Evolutionary conservation across 2,888 invertebrate genomes (phyloP), one percentile per base, ranked within the genome.

Genomic region (Phorcus lineatus): DNA sequence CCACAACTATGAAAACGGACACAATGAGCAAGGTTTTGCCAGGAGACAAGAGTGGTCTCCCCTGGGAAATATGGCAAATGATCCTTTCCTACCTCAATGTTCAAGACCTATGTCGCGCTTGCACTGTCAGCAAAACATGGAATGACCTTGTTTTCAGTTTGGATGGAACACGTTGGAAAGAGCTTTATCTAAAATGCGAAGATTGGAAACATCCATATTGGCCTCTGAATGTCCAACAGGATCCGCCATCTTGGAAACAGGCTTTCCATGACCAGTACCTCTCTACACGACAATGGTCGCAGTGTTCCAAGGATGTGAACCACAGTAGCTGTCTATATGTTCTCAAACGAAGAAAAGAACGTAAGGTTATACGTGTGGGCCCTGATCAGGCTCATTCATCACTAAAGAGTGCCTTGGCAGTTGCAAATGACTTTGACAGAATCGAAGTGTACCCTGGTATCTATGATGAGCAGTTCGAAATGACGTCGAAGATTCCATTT

Each of bases 381-480:
- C 83, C 88, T 7, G 87, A 86, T 1, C 82, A 85, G 40, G 88
- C 89, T 57, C 87, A 89, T 78, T 83, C 86, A 28, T 87, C 87
- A 4, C 82, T 91, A 74, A 89, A 89, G 80, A 86, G 88, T 82
- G 91, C 91, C 7, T 81, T 91, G 7, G 84, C 87, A 11, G 87
- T 89, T 13, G 91, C 90, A 1, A 86, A 86, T 82, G 89, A 88
- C 55, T 91, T 90, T 77, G 91, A 91, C 77, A 86, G 87, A 75
- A 90, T 91, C 74, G 82, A 89, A 16, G 86, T 91, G 54, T 86
- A 89, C 53, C 91, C 91, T n/a, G 91, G 91, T 36, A 90, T 91
- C 54, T 91, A 91, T 77, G 91, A 91, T 81, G 91, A 91, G 79
- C 91, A 91, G 83, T 88, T 90, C 85, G 91, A 91, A 81, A 90